Percentiles rank a stretch among this genome's conserved stretches.
These are phyloP conservation scores for Guaruba guarouba DNA, from an alignment of 2,113 vertebrate genomes.

Conservation along the genomic window DNA sequence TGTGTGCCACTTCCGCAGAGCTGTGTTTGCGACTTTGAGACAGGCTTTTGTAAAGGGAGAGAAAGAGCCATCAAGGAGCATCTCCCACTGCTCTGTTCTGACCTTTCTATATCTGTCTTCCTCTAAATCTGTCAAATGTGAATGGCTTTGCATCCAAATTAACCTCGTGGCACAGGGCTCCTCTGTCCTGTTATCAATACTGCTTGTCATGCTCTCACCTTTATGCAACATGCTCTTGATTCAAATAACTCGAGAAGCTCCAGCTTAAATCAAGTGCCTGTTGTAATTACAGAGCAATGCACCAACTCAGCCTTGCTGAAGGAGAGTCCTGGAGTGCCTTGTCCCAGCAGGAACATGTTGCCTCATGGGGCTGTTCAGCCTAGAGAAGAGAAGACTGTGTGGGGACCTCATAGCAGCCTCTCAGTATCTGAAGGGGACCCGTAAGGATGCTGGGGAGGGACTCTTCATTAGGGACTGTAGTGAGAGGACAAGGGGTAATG, in stretches of 20 bases:
- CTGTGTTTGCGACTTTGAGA: background rate
- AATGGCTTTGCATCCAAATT: background rate
- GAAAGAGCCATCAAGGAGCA: background rate
- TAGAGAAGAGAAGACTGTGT: too few species aligned
- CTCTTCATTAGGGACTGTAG: too few species aligned
- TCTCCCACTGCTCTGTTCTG: background rate
- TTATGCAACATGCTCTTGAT: background rate
- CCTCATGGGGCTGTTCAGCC: background rate
- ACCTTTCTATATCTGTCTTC: background rate
- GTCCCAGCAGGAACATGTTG: background rate
- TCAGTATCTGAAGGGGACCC: too few species aligned
- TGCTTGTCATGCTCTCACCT: background rate
- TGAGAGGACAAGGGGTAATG: too few species aligned
- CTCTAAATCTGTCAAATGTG: background rate
- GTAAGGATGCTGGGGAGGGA: too few species aligned
- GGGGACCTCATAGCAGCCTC: too few species aligned
- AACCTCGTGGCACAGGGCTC: background rate
- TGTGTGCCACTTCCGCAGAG: background rate
- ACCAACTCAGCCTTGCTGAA: background rate
- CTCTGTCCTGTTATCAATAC: background rate
- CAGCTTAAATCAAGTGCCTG: background rate
- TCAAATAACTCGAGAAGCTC: background rate
- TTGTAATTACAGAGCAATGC: background rate
- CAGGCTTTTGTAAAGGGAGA: background rate
- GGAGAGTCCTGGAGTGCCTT: background rate